Base-by-base conservation (phyloP, 1,140 invertebrate species). In the Tetraneura akinire region DNA sequence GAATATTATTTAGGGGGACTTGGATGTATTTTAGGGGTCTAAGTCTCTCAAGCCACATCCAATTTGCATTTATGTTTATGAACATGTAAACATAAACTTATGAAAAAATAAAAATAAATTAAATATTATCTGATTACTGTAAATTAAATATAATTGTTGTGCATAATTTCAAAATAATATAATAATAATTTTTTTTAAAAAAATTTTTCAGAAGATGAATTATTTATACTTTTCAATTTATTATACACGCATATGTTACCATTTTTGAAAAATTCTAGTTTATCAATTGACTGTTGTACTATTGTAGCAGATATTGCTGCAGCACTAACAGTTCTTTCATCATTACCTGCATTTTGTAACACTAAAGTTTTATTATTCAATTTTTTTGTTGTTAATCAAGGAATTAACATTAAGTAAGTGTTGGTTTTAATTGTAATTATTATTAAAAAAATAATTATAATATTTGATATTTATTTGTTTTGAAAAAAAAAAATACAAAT, bases 321-420 rank as follows among this genome's bases (percentile, higher is more conserved):
- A 11, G 3, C 14, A 29, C 62, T 78, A 26, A 78, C 74, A 26
- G 42, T 60, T 26, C 37, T 78, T 26, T 78, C 74, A 60, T 57
- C 53, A 47, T 9, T 62, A 13, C 53, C 37, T n/a, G 37, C 74
- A 45, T 78, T 62, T 62, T 78, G 55, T 29, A 11, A 62, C 4
- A 78, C 74, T 16, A 78, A 78, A 60, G 74, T 78, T 11, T 16
- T 78, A 32, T 45, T 78, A 57, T 78, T 78, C 18, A 78, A 78
- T 57, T 78, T 60, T 78, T 62, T 78, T 47, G 74, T 78, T 60
- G 37, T 78, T 11, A 78, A 78, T 21, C 74, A 78, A 78, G 74
- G 37, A 60, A 78, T 78, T 26, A 78, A 23, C 29, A 62, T 78
- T 11, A 78, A 62, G 74, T 78, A 11, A 62, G 8, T 60, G 3